A percentile compares a stretch with the other conserved stretches of the same genome.
Evolutionary conservation across 2,888 invertebrate genomes (phyloP).

Genomic region (Hydropsyche betteni): DNA sequence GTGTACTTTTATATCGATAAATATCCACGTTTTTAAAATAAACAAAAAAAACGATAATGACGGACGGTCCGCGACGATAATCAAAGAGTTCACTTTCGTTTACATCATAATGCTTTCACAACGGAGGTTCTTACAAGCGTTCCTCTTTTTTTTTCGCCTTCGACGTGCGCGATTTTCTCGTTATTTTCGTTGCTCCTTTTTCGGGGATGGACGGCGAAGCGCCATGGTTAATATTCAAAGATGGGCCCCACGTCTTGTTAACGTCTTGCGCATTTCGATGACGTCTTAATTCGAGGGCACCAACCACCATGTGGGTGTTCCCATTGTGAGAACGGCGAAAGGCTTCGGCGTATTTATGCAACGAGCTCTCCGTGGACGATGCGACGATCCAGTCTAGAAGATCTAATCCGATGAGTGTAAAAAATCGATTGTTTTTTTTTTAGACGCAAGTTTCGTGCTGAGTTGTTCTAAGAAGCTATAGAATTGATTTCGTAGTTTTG

Average conservation of each 20-base stretch:
- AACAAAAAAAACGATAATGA: too few species aligned
- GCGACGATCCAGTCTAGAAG: neutral
- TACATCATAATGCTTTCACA: neutral
- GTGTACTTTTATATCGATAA: too few species aligned
- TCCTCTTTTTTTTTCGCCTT: too few species aligned
- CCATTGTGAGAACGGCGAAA: conserved; percentile 35
- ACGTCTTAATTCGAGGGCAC: conserved; percentile 35
- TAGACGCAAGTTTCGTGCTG: too few species aligned
- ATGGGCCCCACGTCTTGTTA: conserved; percentile 27
- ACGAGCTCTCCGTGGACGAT: neutral
- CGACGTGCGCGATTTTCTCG: neutral
- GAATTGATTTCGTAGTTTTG: too few species aligned
- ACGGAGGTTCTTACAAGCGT: too few species aligned
- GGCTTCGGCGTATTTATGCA: conserved; percentile 22
- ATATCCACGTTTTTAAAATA: too few species aligned
- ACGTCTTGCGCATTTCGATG: conserved; percentile 29
- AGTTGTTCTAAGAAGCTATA: too few species aligned
- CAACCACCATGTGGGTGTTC: conserved; percentile 41
- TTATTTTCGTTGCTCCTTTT: neutral
- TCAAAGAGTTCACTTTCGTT: conserved; percentile 12
- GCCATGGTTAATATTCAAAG: conserved; percentile 33
- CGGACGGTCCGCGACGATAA: neutral
- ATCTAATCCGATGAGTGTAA: conserved; percentile 1
- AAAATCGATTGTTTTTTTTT: neutral
- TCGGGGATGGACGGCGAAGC: conserved; percentile 8